Base-by-base conservation (phyloP, 2,888 invertebrate species). In the Dendrolimus houi region DNA sequence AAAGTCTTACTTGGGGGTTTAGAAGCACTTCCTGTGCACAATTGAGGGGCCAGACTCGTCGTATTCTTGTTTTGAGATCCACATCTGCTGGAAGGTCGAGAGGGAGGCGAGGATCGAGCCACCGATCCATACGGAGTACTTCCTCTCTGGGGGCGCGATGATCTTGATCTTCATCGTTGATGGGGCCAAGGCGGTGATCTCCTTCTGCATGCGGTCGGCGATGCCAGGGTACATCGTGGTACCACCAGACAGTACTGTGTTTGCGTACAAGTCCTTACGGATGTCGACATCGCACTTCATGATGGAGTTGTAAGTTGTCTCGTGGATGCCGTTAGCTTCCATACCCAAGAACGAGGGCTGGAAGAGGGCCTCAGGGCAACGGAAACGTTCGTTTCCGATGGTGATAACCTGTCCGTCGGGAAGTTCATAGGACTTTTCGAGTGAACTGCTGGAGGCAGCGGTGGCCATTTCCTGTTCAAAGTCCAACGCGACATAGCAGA, bases 231-330 rank as follows among this genome's bases (percentile, higher is more conserved):
- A 98, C 97, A 97, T 97, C 79, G 97, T 97, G 92, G 97, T 97
- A 87, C 97, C 97, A 62, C 97, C 97, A 62, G 98, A 98, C 73
- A 98, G 92, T 57, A 98, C 98, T 72, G 97, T 97, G 93, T 97
- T 97, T 92, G 97, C 97, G 92, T 98, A 98, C 92, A 98, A 90
- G 92, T 98, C 98, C 93, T 97, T 97, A 94, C 97, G 95, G 94
- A 98, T 98, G 84, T 98, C 98, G 58, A 98, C 97, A 88, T 98
- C 98, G 92, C 98, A 98, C 94, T 97, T 98, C 98, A 98, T 98
- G 94, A 98, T 98, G 58, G 97, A 97, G 91, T 98, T 98, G 94
- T 97, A 98, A 52, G 96, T 96, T 75, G 96, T 96, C 84, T 97
- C 96, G 83, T 96, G 96, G 85, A 96, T 96, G 71, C 97, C 96